A percentile compares a stretch with the other conserved stretches of the same genome.
Evolutionary conservation across 2,888 invertebrate species (phyloP).

Genomic region (Hartigia nigra): DNA sequence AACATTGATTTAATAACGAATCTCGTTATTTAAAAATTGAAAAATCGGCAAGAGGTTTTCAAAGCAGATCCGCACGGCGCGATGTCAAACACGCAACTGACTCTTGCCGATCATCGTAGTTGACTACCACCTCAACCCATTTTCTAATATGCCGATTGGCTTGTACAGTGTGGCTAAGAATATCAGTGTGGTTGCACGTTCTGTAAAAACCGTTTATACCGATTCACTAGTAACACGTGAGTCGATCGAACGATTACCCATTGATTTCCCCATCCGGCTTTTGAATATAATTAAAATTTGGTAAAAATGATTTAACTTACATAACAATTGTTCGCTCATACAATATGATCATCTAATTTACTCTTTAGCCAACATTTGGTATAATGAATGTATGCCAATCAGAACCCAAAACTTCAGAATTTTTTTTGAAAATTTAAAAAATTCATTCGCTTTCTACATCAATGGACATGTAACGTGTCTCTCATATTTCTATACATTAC

Average conservation of each 20-base stretch:
- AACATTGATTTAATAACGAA: background rate
- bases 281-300: background rate
- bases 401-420: no score
- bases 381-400: no score
- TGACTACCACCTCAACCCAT: conserved; percentile 38
- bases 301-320: background rate
- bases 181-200: background rate
- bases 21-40: background rate
- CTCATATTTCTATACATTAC: no score
- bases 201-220: background rate
- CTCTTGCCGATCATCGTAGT: conserved; percentile 36
- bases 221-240: background rate
- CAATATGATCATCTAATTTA: background rate
- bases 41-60: background rate
- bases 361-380: background rate
- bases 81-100: conserved; percentile 52
- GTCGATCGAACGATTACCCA: background rate
- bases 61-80: conserved; percentile 39
- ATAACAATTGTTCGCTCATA: background rate
- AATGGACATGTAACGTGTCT: background rate
- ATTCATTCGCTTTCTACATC: background rate
- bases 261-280: background rate
- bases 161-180: background rate
- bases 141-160: conserved; percentile 38
- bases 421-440: no score